Conservation (phyloP, 2,797 vertebrate species). For the Hypotaenidia okinawae region DNA sequence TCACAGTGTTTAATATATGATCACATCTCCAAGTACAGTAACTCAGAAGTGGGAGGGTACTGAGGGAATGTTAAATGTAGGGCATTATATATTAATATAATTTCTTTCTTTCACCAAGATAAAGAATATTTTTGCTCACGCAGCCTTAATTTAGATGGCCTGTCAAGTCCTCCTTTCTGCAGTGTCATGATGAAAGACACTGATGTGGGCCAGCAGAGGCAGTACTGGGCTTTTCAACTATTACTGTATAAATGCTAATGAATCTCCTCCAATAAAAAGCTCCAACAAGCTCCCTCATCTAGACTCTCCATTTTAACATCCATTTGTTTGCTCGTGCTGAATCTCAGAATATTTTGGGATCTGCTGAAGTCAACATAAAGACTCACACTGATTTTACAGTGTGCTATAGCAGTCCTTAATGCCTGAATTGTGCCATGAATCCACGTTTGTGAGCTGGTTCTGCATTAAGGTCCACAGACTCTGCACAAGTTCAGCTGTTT, state of each 20-base stretch:
- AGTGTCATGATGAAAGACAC: background rate
- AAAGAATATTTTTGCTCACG: constrained; percentile 18
- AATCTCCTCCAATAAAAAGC: background rate
- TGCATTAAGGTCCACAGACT: rapidly evolving
- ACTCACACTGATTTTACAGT: background rate
- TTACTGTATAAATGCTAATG: background rate
- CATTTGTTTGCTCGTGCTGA: background rate
- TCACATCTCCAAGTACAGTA: background rate
- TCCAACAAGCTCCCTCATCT: background rate
- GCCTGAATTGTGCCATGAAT: background rate
- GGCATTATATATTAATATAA: constrained; percentile 48
- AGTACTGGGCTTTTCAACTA: background rate
- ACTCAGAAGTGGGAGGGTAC: constrained; percentile 51
- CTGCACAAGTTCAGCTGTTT: rapidly evolving
- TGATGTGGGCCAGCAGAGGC: background rate
- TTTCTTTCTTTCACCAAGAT: constrained; percentile 44
- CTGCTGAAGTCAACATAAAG: background rate
- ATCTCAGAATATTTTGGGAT: background rate
- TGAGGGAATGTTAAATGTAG: constrained; percentile 43
- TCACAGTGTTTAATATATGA: constrained; percentile 28
- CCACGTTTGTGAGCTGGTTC: background rate
- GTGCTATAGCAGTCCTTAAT: background rate
- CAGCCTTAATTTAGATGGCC: background rate
- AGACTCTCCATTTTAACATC: background rate
- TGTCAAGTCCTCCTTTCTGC: constrained; percentile 43